A percentile compares a stretch with the other conserved stretches of the same genome.
These are phyloP conservation scores for Eristalis arbustorum DNA, from an alignment of 2,888 invertebrate genomes.

Conservation along the genomic window DNA sequence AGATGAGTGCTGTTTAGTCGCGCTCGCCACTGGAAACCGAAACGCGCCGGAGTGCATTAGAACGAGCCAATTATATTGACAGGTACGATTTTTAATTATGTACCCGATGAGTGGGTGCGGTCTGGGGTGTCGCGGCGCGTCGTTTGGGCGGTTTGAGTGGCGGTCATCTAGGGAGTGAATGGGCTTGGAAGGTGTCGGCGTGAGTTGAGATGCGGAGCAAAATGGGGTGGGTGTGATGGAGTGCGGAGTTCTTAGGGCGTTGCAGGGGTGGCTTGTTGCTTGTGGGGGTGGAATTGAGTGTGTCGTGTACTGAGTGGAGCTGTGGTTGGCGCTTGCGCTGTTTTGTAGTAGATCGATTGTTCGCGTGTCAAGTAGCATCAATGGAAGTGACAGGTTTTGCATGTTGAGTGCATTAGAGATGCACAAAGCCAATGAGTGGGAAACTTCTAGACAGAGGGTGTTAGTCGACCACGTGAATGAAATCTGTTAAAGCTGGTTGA, in stretches of 20 bases:
- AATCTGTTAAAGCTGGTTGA: too few species aligned
- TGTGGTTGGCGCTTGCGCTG: background rate
- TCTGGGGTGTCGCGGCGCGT: constrained; percentile 17
- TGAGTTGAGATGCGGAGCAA: background rate
- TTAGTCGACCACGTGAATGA: too few species aligned
- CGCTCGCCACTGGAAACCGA: background rate
- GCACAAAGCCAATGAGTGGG: too few species aligned
- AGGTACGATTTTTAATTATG: constrained; percentile 61
- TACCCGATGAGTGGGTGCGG: constrained; percentile 33
- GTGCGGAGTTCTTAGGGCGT: background rate
- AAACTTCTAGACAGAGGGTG: too few species aligned
- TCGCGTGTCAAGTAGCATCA: too few species aligned
- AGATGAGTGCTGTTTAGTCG: constrained; percentile 32
- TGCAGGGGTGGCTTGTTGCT: background rate
- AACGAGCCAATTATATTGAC: constrained; percentile 60
- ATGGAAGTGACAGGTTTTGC: too few species aligned
- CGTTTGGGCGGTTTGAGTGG: constrained; percentile 13
- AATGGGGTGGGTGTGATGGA: background rate
- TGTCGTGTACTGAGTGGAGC: background rate
- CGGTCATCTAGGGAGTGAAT: background rate
- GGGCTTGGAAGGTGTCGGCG: background rate
- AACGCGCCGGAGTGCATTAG: constrained; percentile 17
- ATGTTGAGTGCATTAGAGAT: too few species aligned
- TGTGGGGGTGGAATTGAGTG: background rate
- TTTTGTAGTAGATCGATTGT: background rate